Percentiles rank a stretch among this genome's conserved stretches.
These are phyloP conservation scores for Chionomys nivalis DNA, from an alignment of 2,113 vertebrate species.

Conservation along the genomic window DNA sequence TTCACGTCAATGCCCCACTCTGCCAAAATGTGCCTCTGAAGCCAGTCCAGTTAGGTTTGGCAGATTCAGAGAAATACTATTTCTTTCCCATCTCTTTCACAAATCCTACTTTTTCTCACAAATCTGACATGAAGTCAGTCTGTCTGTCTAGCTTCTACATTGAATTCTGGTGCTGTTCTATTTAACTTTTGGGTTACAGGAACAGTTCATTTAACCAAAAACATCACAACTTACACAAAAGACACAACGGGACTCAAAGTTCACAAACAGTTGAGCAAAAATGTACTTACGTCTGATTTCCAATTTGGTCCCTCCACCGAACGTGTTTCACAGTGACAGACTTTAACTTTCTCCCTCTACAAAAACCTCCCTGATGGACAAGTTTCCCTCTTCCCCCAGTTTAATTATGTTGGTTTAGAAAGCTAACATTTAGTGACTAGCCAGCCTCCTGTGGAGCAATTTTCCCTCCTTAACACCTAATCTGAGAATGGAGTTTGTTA, in stretches of 20 bases:
- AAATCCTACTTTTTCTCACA: not conserved
- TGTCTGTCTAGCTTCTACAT: not conserved
- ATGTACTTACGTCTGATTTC: conserved; percentile 76
- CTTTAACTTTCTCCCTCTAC: not conserved
- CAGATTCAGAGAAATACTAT: not conserved
- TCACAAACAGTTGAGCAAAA: conserved; percentile 36
- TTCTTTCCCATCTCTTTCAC: not conserved
- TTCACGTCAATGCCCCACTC: not conserved
- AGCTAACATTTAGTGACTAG: not conserved
- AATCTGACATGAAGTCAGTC: not conserved
- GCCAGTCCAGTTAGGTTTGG: not conserved
- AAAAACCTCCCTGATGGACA: not conserved
- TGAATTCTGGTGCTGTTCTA: not conserved
- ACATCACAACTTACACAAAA: not conserved
- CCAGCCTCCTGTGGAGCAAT: not conserved
- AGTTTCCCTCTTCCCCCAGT: not conserved
- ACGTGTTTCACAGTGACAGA: conserved; percentile 52
- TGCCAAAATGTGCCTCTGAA: conserved; percentile 53
- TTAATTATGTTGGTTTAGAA: not conserved
- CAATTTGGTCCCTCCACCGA: conserved; percentile 45
- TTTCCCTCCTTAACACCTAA: not conserved
- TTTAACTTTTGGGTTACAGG: not conserved
- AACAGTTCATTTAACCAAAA: not conserved
- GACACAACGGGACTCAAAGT: not conserved
- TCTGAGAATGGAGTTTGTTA: conserved; percentile 21